phyloP scores from a whole-genome alignment of 2,888 invertebrate genomes.

The Orthosia gothica region DNA sequence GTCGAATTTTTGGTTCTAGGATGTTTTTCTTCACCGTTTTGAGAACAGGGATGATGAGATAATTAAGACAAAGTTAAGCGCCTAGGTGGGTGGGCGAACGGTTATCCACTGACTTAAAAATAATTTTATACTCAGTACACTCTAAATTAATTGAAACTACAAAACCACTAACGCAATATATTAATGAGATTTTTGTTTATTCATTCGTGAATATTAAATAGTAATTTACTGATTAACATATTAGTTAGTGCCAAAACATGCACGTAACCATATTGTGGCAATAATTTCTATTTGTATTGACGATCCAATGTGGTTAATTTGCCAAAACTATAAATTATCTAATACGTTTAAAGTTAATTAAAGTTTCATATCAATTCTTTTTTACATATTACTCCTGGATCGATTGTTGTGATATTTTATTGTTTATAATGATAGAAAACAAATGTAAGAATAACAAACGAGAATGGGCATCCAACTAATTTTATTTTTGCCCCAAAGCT shows the following conservation, averaged over 20 bases:
- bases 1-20: too few relatives aligned
- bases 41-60: too few relatives aligned
- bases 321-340: neutral
- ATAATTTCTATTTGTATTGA: neutral
- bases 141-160: neutral
- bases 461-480: too few relatives aligned
- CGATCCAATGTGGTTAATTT: neutral
- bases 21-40: too few relatives aligned
- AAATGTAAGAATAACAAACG: too few relatives aligned
- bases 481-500: too few relatives aligned
- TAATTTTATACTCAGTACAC: neutral
- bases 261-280: neutral
- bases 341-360: neutral
- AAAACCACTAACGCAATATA: conserved; percentile 12
- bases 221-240: neutral
- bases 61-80: too few relatives aligned
- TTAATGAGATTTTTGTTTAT: conserved; percentile 22
- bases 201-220: conserved; percentile 9
- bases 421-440: too few relatives aligned
- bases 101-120: neutral
- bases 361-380: neutral
- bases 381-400: too few relatives aligned
- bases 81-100: neutral
- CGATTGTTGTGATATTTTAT: too few relatives aligned
- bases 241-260: conserved; percentile 5